Base-by-base conservation (phyloP, 2,888 invertebrate species). In the Kryphioiulus occultus region DNA sequence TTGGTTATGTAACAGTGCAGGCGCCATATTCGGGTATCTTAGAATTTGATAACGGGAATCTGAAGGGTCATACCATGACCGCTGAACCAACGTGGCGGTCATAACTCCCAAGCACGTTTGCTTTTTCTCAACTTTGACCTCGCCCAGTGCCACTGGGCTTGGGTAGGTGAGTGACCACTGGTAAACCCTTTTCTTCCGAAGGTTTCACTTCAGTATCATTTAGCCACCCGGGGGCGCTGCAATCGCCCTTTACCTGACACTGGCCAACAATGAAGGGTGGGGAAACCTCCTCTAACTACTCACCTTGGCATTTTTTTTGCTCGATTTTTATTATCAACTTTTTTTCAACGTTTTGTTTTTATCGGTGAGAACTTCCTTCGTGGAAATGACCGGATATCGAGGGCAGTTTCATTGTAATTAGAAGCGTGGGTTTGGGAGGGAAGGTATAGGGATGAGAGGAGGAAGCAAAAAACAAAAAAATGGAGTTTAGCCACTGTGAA, bases 351-450 rank as follows among this genome's bases (percentile, higher is more conserved):
- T 78, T 30, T 78, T 15, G 78, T 30, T 78, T 30, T 78, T 78
- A 78, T 78, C 78, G 78, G 78, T 78, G 78, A 17, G 78, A 78
- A 78, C 78, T 78, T 78, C 78, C 78, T 78, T 78, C 78, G 78
- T 78, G 78, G 78, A 78, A 78, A 78, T 78, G 78, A 30, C 78
- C 78, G 78, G 78, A 78, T 78, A 78, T 78, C 30, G 78, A 78
- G 78, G 78, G 78, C 78, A 78, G 78, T 78, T 78, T 78, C 78
- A 78, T 78, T 78, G 15, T 78, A 78, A 78, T 78, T 30, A 78
- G 4, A 78, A 12, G 78, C 78, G 78, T 78, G 78, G 78, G 78
- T 30, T 53, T 78, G 30, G 15, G 30, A 53, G 9, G 30, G 3
- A 30, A 30, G 2, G 26, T 26, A 10, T 19, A 47, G 47, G 53